A percentile compares a stretch with the other conserved stretches of the same genome.
phyloP scores from a whole-genome alignment of 2,797 vertebrate species.

The Tadarida brasiliensis region DNA sequence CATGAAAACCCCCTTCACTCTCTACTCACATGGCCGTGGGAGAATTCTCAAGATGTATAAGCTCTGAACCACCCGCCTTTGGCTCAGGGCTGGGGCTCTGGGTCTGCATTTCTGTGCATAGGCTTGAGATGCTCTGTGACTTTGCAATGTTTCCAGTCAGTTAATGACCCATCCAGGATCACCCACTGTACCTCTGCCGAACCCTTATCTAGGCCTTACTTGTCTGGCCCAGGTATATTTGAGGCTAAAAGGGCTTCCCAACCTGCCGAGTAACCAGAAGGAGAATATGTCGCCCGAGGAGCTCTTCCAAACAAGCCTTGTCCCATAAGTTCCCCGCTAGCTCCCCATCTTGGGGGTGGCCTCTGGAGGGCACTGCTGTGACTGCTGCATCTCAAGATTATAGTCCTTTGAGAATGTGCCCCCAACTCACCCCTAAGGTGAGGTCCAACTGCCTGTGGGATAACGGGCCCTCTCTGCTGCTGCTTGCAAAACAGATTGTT shows the following conservation, averaged over 20 bases:
- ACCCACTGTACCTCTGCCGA: not conserved
- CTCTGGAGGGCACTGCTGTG: not conserved
- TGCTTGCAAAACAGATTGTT: conserved; percentile 68
- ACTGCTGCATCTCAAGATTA: not conserved
- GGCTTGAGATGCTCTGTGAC: not conserved
- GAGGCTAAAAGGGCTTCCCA: not conserved
- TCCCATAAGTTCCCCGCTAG: not conserved
- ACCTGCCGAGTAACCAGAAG: not conserved
- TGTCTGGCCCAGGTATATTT: not conserved
- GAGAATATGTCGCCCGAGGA: not conserved
- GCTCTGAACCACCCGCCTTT: not conserved
- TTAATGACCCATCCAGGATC: not conserved
- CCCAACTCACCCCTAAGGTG: not conserved
- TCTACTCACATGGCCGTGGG: not conserved
- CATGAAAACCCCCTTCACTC: not conserved
- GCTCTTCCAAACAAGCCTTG: not conserved
- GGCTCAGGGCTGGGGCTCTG: not conserved
- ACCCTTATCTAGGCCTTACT: not conserved
- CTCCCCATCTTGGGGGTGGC: not conserved
- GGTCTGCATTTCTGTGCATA: not conserved
- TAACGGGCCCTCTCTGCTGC: conserved; percentile 59
- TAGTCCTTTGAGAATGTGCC: not conserved
- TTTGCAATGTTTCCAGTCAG: not conserved
- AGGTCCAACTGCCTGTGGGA: conserved; percentile 66
- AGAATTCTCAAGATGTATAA: not conserved